Base-by-base conservation (phyloP, 2,797 vertebrate genomes). In the Somateria mollissima region DNA sequence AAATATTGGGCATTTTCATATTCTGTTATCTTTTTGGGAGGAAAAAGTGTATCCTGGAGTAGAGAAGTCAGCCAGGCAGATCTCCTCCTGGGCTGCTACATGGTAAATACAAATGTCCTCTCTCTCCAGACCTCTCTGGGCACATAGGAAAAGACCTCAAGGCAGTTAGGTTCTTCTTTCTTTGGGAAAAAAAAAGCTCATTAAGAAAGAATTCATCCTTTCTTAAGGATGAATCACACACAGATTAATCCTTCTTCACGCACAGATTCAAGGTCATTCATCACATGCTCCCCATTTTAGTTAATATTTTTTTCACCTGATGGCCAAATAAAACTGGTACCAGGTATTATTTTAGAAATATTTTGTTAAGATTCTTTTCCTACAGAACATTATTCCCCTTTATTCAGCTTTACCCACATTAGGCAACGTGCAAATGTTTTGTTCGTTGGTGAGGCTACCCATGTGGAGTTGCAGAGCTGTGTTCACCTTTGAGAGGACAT, bases 251-350 rank as follows among this genome's bases (percentile, higher is more conserved):
- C 43, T 45, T 45, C 18, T 45, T 45, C 43, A 45, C 1, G 4
- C 16, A 69, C 39, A 57, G 18, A 74, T 36, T 71, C 36, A 39
- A 77, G 24, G 9, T 71, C 1, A 1, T 54, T 60, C 14, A 20
- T 72, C 18, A 47, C 56, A 34, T 19, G 3, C 15, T 89, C 8
- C 18, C 65, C 39, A 51, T 67, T 43, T 36, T 18, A 12, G 10
- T 61, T 19, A 80, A 22, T 57, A 65, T 60, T 90, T 92, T 92
- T 92, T 87, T 74, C 25, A 41, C 8, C 30, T 45, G 19, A 71
- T 69, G 11, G 13, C 12, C 39, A 64, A 51, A 74, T 51, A 34
- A 27, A 71, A 71, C n/a, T 5, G 3, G 2, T 64, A 65, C 5
- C 6, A 45, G 58, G 3, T 27, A 53, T 30, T 75, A 83, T 78